Evolutionary conservation across 1,140 invertebrate species (phyloP).

Genomic region (Megathymus violae): DNA sequence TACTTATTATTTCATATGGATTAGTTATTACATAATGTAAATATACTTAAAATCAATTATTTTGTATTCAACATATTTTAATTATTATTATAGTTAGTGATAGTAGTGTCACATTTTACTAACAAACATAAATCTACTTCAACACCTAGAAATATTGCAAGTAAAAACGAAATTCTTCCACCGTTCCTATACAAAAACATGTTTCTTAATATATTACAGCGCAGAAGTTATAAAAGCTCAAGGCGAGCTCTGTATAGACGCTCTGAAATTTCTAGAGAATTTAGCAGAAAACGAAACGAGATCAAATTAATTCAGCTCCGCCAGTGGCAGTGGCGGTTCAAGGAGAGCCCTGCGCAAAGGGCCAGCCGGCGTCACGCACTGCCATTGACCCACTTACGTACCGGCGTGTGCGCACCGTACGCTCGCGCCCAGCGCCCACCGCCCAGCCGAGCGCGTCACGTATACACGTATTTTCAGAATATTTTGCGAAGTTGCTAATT

Average conservation of each 20-base stretch:
- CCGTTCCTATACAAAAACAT: no score
- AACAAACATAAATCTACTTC: no score
- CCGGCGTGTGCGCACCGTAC: conserved; percentile 67
- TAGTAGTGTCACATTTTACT: no score
- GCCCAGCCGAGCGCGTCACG: conserved; percentile 62
- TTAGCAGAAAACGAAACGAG: conserved; percentile 68
- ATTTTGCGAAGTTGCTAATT: conserved; percentile 3
- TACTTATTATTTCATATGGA: no score
- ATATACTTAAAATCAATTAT: no score
- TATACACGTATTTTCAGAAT: conserved; percentile 43
- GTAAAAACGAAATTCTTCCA: no score
- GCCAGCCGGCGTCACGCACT: conserved; percentile 76
- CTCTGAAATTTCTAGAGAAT: conserved; percentile 42
- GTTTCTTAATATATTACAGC: not conserved
- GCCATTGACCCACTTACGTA: conserved; percentile 79
- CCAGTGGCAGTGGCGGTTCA: conserved; percentile 72
- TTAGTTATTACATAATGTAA: no score
- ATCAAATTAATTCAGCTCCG: conserved; percentile 69
- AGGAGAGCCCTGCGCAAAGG: conserved; percentile 79
- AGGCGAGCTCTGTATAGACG: not conserved
- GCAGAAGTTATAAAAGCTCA: not conserved
- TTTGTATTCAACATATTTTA: no score
- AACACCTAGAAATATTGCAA: no score
- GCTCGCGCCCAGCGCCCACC: conserved; percentile 65
- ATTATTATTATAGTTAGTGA: no score